Percentiles rank a stretch among this genome's conserved stretches.
Evolutionary conservation across 2,797 vertebrate genomes (phyloP).

Genomic region (Centropyge bicolor): DNA sequence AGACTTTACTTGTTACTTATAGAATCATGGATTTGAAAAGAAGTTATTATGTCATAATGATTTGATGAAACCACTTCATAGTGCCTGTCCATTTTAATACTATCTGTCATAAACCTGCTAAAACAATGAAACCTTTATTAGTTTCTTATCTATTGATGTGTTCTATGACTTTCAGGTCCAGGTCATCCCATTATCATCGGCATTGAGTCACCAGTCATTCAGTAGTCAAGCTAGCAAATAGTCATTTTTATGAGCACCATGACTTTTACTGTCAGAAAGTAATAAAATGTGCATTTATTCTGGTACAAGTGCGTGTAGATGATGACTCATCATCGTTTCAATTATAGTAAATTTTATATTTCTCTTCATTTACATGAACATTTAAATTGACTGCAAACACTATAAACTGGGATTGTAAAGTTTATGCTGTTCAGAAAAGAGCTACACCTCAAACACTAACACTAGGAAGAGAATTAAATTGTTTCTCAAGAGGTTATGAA

Average conservation of each 20-base stretch:
- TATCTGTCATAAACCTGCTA: neutral
- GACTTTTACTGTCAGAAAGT: too few species aligned
- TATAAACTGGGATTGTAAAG: constrained; percentile 25
- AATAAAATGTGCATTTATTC: constrained; percentile 9
- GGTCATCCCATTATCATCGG: constrained; percentile 11
- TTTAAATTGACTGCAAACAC: constrained; percentile 31
- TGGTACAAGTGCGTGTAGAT: neutral
- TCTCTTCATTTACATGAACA: constrained; percentile 9
- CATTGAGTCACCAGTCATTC: neutral
- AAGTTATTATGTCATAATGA: neutral
- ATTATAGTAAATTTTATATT: constrained; percentile 21
- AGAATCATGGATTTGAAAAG: neutral
- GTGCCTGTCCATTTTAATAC: neutral
- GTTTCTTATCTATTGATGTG: neutral
- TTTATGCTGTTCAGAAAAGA: constrained; percentile 35
- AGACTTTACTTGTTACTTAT: neutral
- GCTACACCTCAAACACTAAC: constrained; percentile 20
- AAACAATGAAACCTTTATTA: neutral
- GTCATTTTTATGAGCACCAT: constrained; percentile 2
- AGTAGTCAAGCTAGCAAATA: neutral
- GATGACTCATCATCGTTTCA: constrained; percentile 23
- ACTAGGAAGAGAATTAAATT: constrained; percentile 23
- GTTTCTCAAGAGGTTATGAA: constrained; percentile 36
- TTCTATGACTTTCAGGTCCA: constrained; percentile 23
- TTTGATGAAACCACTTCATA: neutral